Evolutionary conservation across 2,113 vertebrate species (phyloP).

Genomic region (Tretioscincus oriximinensis): DNA sequence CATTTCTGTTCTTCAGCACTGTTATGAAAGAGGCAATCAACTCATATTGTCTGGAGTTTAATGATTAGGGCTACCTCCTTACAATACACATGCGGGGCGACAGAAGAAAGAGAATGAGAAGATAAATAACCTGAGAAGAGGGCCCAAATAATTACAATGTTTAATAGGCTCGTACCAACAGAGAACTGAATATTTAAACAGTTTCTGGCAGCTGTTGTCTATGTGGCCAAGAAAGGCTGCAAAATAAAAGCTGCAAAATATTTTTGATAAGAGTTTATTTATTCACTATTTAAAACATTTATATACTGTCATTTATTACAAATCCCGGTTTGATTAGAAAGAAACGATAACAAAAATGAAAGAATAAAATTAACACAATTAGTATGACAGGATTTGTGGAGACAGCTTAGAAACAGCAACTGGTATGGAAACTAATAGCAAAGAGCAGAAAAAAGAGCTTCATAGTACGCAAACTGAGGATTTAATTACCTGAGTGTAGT

Average conservation of each 20-base stretch:
- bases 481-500: too few relatives aligned
- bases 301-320: too few relatives aligned
- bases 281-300: not conserved
- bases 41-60: slow-evolving; percentile 62
- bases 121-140: slow-evolving; percentile 61
- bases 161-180: slow-evolving; percentile 50
- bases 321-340: too few relatives aligned
- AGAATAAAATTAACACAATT: too few relatives aligned
- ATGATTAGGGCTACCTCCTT: slow-evolving; percentile 64
- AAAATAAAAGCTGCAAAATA: too few relatives aligned
- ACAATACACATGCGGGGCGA: slow-evolving; percentile 25
- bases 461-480: too few relatives aligned
- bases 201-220: not conserved
- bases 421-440: too few relatives aligned
- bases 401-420: too few relatives aligned
- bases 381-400: too few relatives aligned
- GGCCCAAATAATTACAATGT: slow-evolving; percentile 61
- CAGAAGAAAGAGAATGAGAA: slow-evolving; percentile 31
- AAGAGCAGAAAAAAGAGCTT: too few relatives aligned
- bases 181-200: not conserved
- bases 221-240: not conserved
- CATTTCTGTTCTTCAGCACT: slow-evolving; percentile 55
- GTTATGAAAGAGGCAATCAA: slow-evolving; percentile 66
- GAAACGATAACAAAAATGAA: too few relatives aligned
- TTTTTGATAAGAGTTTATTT: not conserved